Conservation (phyloP, 2,113 vertebrate genomes). For the Eublepharis macularius region DNA sequence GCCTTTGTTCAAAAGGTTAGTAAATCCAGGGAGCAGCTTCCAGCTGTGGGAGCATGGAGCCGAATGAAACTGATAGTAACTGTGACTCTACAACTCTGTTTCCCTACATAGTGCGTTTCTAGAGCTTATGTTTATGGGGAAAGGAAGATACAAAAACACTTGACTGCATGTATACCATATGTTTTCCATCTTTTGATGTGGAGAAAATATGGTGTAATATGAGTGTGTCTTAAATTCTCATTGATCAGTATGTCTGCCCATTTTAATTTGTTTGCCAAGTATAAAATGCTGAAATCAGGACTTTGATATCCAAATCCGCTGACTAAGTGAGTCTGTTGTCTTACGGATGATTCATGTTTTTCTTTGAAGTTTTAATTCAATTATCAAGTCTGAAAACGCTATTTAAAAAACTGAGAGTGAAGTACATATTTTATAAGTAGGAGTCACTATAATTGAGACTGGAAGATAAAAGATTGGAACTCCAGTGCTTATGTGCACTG, state of each 20-base stretch:
- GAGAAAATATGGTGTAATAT: not conserved
- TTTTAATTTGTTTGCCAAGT: slow-evolving; percentile 1
- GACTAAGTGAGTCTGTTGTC: slow-evolving; percentile 16
- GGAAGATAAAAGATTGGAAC: not conserved
- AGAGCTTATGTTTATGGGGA: not conserved
- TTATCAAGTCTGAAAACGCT: not conserved
- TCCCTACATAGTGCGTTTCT: not conserved
- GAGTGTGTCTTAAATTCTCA: not conserved
- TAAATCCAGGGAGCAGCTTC: not conserved
- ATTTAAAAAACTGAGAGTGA: not conserved
- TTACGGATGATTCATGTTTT: slow-evolving; percentile 9
- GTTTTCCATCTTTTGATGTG: slow-evolving; percentile 1
- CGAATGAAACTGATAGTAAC: not conserved
- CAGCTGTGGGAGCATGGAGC: not conserved
- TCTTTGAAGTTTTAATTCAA: slow-evolving; percentile 6
- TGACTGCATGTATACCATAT: not conserved
- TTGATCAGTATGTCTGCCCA: slow-evolving; percentile 5
- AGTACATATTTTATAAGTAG: not conserved
- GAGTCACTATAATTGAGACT: not conserved
- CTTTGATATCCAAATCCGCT: slow-evolving; percentile 6
- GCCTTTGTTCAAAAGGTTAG: not conserved
- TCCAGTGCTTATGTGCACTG: not conserved
- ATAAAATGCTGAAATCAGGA: slow-evolving; percentile 5
- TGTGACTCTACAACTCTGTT: not conserved
- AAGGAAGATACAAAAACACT: not conserved